Conservation (phyloP, 2,797 vertebrate species). For the Syngnathus acus region DNA sequence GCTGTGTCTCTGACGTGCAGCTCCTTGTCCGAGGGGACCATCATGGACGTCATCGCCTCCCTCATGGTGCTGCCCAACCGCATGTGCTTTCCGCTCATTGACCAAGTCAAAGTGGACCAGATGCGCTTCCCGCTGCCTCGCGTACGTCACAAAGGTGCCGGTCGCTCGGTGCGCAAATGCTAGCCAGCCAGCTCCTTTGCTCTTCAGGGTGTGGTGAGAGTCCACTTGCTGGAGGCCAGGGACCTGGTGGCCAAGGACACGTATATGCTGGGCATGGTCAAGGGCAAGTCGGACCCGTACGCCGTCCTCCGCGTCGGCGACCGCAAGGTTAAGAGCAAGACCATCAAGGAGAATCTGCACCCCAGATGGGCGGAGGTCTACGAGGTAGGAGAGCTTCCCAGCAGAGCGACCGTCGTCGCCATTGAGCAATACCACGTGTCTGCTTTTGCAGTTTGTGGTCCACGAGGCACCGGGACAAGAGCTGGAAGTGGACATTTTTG, state of each 20-base stretch:
- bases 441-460: constrained; percentile 74
- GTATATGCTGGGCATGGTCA: constrained; percentile 80
- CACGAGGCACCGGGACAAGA: constrained; percentile 94
- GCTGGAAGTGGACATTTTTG: constrained; percentile 86
- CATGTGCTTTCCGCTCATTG: constrained; percentile 85
- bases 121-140: constrained; percentile 87
- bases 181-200: too few species aligned
- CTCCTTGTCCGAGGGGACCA: constrained; percentile 77
- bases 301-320: constrained; percentile 78
- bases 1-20: constrained; percentile 51
- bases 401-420: too few species aligned
- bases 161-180: too few species aligned
- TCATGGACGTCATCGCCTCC: constrained; percentile 83
- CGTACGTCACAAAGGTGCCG: constrained; percentile 63
- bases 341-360: constrained; percentile 77
- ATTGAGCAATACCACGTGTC: too few species aligned
- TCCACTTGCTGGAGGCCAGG: constrained; percentile 80
- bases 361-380: constrained; percentile 87
- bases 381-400: constrained; percentile 69
- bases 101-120: constrained; percentile 81
- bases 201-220: constrained; percentile 83
- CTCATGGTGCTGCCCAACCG: constrained; percentile 90
- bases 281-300: constrained; percentile 92
- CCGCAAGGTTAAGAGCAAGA: constrained; percentile 74
- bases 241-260: constrained; percentile 84